Evolutionary conservation across 2,797 vertebrate genomes (phyloP), one percentile per base, ranked within the genome.

Genomic region (Alosa sapidissima): DNA sequence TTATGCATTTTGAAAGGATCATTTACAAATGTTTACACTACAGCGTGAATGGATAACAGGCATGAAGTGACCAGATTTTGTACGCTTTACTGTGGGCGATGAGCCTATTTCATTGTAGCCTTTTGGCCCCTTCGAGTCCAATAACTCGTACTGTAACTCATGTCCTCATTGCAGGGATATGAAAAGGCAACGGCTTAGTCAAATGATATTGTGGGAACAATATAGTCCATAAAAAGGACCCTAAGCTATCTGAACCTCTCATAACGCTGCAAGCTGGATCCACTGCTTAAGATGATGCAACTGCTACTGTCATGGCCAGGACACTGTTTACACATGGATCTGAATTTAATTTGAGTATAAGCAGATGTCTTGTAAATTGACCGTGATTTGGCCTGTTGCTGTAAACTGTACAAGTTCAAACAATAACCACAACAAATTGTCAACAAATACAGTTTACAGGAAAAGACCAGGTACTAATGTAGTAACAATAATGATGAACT

Each of bases 1-100:
- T 84, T 19, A 82, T 72, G 81, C 87, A 85, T 75, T 90, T 89
- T 89, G 90, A 89, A 92, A 85, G 84, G 86, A 85, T 83, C 88
- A 85, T 90, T 92, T 82, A 88, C 89, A 89, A 90, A 86, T 88
- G 88, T 90, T 89, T 81, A 88, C 86, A 86, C 88, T 86, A 83
- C 87, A 87, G 90, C 49, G 83, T 89, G 83, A 87, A 86, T 86
- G 82, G 92, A 89, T 84, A 89, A 60, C 89, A 90, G 90, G 88
- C 65, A 45, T 51, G 52, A 84, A 24, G 52, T 83, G 84, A 58
- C 47, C 72, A 81, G 84, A 86, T 85, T 58, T 83, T 83, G 83
- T 85, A 49, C 49, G 84, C 87, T 81, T 65, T 88, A 83, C 84
- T 87, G 62, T 54, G 72, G 82, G 33, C 78, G 75, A 16, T 52